A percentile compares a stretch with the other conserved stretches of the same genome.
Conservation (phyloP, 2,797 vertebrate species). For the Darevskia nairensis region DNA sequence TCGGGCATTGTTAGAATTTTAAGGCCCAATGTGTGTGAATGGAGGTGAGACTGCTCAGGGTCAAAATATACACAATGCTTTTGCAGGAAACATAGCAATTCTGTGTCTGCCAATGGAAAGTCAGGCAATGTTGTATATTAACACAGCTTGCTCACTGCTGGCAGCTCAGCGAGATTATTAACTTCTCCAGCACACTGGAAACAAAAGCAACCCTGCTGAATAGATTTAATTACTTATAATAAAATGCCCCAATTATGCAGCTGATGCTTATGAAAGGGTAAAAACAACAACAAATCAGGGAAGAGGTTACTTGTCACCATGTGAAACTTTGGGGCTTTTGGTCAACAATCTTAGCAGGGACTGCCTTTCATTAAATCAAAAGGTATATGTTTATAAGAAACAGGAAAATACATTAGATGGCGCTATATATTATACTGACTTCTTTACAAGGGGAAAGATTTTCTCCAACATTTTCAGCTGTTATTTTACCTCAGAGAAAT, state of each 20-base stretch:
- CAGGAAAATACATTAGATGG: not conserved
- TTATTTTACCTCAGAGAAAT: not conserved
- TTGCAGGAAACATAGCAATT: fast-evolving
- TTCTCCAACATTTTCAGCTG: not conserved
- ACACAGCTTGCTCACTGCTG: constrained; percentile 18
- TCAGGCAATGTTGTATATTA: not conserved
- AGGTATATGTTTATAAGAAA: not conserved
- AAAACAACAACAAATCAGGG: constrained; percentile 17
- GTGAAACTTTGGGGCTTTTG: not conserved
- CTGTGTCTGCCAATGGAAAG: fast-evolving
- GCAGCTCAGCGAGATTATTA: not conserved
- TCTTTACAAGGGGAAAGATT: not conserved
- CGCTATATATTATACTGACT: not conserved
- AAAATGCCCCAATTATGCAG: constrained; percentile 35
- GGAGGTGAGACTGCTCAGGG: not conserved
- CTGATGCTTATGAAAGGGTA: constrained; percentile 39
- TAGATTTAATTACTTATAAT: constrained; percentile 51
- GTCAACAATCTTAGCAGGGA: constrained; percentile 26
- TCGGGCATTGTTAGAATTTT: not conserved
- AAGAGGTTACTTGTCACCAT: not conserved
- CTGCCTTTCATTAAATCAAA: constrained; percentile 28
- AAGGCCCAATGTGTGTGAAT: not conserved
- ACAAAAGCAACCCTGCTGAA: constrained; percentile 30
- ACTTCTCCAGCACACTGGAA: not conserved
- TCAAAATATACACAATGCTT: not conserved